A percentile compares a stretch with the other conserved stretches of the same genome.
Evolutionary conservation across 1,140 invertebrate species (phyloP).

Genomic region (Diorhabda carinulata): DNA sequence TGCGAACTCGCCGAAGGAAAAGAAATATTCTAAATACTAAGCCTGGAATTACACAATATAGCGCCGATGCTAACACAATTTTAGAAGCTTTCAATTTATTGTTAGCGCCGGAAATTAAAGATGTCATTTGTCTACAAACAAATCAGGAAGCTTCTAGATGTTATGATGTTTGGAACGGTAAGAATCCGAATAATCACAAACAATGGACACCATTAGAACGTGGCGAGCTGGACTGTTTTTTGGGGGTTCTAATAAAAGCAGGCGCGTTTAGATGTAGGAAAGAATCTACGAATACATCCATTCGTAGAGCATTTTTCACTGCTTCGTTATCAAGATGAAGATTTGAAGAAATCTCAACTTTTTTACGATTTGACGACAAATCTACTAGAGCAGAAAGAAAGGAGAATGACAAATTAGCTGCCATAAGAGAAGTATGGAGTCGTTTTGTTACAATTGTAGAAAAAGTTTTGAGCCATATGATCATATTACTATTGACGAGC

Average conservation of each 20-base stretch:
- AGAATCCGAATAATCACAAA: conserved; percentile 18
- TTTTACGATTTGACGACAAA: conserved; percentile 24
- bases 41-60: neutral
- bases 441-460: conserved; percentile 36
- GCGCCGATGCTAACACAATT: conserved; percentile 16
- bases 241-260: conserved; percentile 22
- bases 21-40: conserved; percentile 23
- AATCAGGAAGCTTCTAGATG: conserved; percentile 20
- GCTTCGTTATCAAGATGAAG: conserved; percentile 20
- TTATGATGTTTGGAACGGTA: conserved; percentile 21
- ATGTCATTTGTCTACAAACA: conserved; percentile 11
- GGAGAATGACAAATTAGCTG: conserved; percentile 16
- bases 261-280: conserved; percentile 22
- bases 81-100: conserved; percentile 18
- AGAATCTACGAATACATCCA: conserved; percentile 23
- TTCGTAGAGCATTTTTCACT: conserved; percentile 21
- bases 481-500: conserved; percentile 26
- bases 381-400: conserved; percentile 16
- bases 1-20: neutral
- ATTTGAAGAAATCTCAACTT: conserved; percentile 26
- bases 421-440: conserved; percentile 41
- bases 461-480: conserved; percentile 35
- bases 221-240: conserved; percentile 22
- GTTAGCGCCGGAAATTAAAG: conserved; percentile 7
- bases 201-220: conserved; percentile 8